Evolutionary conservation across 2,797 vertebrate genomes (phyloP), one percentile per base, ranked within the genome.

Genomic region (Manis javanica): DNA sequence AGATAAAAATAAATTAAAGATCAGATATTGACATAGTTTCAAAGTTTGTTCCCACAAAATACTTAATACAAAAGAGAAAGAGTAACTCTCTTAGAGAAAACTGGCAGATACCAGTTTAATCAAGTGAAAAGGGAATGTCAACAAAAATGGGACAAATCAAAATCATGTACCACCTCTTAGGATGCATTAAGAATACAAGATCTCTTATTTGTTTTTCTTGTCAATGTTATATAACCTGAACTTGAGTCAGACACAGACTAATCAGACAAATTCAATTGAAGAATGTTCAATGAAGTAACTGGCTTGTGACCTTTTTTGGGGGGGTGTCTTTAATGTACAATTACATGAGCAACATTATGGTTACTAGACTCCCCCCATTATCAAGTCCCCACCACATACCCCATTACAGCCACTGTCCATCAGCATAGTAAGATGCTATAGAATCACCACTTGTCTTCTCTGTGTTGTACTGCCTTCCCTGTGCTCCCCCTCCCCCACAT

Each of bases 31-130:
- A 55, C 51, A 57, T 69, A 83, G 42, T 88, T 83, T 92, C 77
- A 87, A n/a, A 82, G 23, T 49, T 39, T 51, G 31, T 61, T 23
- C 37, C 88, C 61, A 77, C 78, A 83, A 88, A 95, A 83, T 88
- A 66, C 59, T 49, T 85, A 53, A 78, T 78, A 75, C 42, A 24
- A 88, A 87, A 83, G 77, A 42, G 69, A 92, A 87, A 53, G 63
- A 61, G 53, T 34, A 29, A 74, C 49, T 87, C 7, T 83, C 34
- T 18, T 95, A 31, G 69, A 69, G 42, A 55, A 89, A 83, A 92
- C 42, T 81, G 42, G 16, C 51, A 92, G n/a, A 29, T 83, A 42
- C 21, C 42, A 53, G 16, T 92, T 95, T 57, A 66, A 74, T 51
- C 42, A 71, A 49, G 18, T 95, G 66, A 75, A 89, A 89, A 39